phyloP scores from a whole-genome alignment of 2,888 invertebrate genomes.

The Magallana nippona region DNA sequence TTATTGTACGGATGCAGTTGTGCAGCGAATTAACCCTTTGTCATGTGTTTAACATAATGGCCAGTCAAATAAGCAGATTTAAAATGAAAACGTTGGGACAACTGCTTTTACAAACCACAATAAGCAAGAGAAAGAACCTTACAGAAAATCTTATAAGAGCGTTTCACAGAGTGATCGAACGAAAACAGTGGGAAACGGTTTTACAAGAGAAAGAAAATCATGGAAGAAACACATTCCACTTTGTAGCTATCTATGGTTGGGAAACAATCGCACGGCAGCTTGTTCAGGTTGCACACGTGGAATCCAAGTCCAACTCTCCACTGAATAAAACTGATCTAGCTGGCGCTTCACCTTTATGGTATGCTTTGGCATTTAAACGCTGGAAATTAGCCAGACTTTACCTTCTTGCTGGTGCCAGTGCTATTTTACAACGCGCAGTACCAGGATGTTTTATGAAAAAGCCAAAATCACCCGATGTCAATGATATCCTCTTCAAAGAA shows the following conservation, averaged over 20 bases:
- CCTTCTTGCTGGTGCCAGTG: constrained; percentile 49
- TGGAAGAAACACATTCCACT: constrained; percentile 44
- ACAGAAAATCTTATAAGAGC: neutral
- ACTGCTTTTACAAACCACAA: constrained; percentile 15
- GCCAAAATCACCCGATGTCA: neutral
- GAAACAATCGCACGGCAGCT: constrained; percentile 1
- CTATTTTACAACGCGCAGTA: constrained; percentile 21
- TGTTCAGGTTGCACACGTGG: neutral
- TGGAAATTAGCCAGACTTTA: constrained; percentile 55
- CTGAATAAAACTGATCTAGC: constrained; percentile 27
- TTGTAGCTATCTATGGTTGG: constrained; percentile 2
- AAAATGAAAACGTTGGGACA: neutral
- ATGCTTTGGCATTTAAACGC: constrained; percentile 54
- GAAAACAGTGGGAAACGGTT: neutral
- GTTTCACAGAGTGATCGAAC: neutral
- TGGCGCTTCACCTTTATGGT: constrained; percentile 54
- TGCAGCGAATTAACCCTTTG: neutral
- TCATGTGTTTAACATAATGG: neutral
- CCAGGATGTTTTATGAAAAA: constrained; percentile 34
- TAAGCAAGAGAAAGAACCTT: neutral
- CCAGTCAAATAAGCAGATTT: neutral
- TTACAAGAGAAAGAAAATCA: constrained; percentile 37
- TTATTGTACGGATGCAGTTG: neutral
- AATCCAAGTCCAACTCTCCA: neutral
- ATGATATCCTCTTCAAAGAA: neutral